phyloP scores from a whole-genome alignment of 1,140 invertebrate genomes.

The Aphaenogaster rudis region DNA sequence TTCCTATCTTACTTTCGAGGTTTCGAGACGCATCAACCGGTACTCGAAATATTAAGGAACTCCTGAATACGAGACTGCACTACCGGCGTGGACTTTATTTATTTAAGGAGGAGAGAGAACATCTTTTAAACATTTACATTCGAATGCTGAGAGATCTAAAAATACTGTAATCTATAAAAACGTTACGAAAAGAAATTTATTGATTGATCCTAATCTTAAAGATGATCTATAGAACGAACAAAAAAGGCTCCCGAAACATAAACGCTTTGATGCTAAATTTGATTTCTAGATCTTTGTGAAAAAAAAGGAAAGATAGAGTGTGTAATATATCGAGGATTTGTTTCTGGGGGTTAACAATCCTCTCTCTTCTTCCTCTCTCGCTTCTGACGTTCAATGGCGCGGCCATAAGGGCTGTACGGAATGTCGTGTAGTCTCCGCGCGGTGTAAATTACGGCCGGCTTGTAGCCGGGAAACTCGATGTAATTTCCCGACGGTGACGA shows the following conservation, averaged over 20 bases:
- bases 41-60: constrained; percentile 30
- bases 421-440: constrained; percentile 64
- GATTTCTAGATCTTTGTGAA: background rate
- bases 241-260: background rate
- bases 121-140: background rate
- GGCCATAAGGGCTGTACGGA: constrained; percentile 53
- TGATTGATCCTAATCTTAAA: background rate
- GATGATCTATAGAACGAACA: background rate
- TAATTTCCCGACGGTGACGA: constrained; percentile 70
- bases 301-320: background rate
- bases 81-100: constrained; percentile 1
- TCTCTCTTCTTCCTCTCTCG: constrained; percentile 15
- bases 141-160: background rate
- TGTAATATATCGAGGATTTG: constrained; percentile 15
- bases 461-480: constrained; percentile 64
- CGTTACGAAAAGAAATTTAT: background rate
- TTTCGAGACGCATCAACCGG: background rate
- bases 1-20: constrained; percentile 34
- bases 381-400: constrained; percentile 60
- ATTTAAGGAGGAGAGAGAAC: background rate
- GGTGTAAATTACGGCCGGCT: constrained; percentile 66
- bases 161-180: background rate
- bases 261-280: background rate
- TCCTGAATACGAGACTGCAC: background rate
- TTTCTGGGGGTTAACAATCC: background rate